Percentiles rank a stretch among this genome's conserved stretches.
Evolutionary conservation across 2,113 vertebrate genomes (phyloP).

Genomic region (Stigmatopora argus): DNA sequence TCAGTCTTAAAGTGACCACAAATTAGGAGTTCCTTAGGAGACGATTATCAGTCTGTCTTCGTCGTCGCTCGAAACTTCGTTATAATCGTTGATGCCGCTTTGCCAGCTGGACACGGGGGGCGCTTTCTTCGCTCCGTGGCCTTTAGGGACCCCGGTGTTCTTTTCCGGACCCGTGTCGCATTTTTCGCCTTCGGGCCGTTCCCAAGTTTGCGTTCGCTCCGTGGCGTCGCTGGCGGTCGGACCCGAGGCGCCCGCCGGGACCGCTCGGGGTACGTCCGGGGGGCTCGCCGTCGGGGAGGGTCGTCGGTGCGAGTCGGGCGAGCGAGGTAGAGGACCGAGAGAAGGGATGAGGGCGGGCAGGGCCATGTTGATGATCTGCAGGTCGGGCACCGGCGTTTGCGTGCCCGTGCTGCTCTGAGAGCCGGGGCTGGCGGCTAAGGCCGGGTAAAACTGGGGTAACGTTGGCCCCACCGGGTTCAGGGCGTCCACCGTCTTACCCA

Average conservation of each 20-base stretch:
- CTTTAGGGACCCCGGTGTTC: conserved; percentile 12
- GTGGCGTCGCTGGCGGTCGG: conserved; percentile 7
- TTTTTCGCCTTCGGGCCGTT: conserved; percentile 20
- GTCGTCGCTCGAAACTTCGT: conserved; percentile 89
- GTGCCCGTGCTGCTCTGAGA: conserved; percentile 71
- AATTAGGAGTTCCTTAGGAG: conserved; percentile 70
- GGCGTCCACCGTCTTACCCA: conserved; percentile 77
- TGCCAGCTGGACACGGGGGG: conserved; percentile 55
- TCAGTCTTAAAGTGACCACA: conserved; percentile 76
- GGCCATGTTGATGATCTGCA: conserved; percentile 91
- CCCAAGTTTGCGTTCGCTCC: conserved; percentile 23
- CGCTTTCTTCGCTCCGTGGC: conserved; percentile 43
- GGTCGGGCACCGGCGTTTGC: conserved; percentile 76
- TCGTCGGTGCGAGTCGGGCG: conserved; percentile 43
- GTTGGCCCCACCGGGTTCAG: conserved; percentile 84
- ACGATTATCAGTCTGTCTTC: conserved; percentile 94
- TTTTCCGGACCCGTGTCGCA: conserved; percentile 24
- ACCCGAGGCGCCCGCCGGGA: conserved; percentile 25
- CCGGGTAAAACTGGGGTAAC: conserved; percentile 49
- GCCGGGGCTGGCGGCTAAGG: conserved; percentile 69
- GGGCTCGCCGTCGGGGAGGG: conserved; percentile 31
- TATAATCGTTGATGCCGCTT: conserved; percentile 73
- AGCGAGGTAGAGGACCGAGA: conserved; percentile 55
- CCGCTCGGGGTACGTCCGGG: conserved; percentile 12
- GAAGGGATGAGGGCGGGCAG: conserved; percentile 85